phyloP scores from a whole-genome alignment of 1,140 invertebrate genomes.

The Penaeus indicus region DNA sequence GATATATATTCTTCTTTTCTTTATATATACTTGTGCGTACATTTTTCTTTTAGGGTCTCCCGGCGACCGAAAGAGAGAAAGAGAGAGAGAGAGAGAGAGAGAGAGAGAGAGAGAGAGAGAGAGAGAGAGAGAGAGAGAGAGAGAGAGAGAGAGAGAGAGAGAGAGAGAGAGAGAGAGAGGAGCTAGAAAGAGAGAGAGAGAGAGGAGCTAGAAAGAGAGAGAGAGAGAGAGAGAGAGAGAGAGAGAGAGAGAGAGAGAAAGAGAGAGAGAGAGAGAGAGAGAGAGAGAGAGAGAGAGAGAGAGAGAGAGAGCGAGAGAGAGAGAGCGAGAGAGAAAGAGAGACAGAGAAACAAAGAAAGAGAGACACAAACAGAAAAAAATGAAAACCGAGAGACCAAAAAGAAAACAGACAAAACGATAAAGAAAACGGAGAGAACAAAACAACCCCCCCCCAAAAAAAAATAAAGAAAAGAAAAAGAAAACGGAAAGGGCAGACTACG shows the following conservation, averaged over 20 bases:
- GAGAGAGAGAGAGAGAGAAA: background rate
- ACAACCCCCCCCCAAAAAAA: too few species aligned
- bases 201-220: background rate
- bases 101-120: too few species aligned
- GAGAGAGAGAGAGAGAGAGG: too few species aligned
- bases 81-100: too few species aligned
- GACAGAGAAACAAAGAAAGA: background rate
- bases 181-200: fast-evolving
- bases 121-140: too few species aligned
- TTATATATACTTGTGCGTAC: too few species aligned
- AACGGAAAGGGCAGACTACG: background rate
- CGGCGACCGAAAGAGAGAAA: too few species aligned
- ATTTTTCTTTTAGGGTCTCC: too few species aligned
- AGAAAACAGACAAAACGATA: background rate
- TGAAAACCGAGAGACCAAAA: background rate
- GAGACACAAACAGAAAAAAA: background rate
- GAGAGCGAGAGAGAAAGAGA: slow-evolving; percentile 24
- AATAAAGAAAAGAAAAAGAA: too few species aligned
- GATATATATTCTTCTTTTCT: too few species aligned
- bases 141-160: too few species aligned
- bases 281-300: background rate
- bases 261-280: background rate
- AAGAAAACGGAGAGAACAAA: too few species aligned
- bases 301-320: slow-evolving; percentile 1
- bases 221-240: background rate